Base-by-base conservation (phyloP, 2,888 invertebrate species). In the Patella ulyssiponensis region DNA sequence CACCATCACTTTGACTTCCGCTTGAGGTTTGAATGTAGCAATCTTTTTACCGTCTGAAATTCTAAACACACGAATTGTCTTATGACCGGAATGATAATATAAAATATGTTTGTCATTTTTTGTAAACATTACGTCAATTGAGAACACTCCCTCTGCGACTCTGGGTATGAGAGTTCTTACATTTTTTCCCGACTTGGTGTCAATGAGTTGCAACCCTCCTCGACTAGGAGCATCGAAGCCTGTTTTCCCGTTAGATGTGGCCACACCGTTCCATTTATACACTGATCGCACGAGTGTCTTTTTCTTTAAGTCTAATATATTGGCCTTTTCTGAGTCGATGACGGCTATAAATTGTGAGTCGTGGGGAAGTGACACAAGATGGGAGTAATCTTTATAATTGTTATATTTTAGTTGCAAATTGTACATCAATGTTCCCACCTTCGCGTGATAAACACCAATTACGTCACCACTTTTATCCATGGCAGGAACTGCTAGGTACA, bases 31-130 rank as follows among this genome's bases (percentile, higher is more conserved):
- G 84, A 87, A 98, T 91, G 98, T 98, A 0, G 98, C 98, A 83
- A 99, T 95, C 93, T 96, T 95, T 90, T 95, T 94, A 0, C 97
- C 97, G 89, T 99, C 98, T 0, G 94, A 92, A 15, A 97, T 95
- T 86, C 97, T 95, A 91, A 98, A 98, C 0, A 98, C 96, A 79
- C 98, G 94, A 76, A 99, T 93, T 0, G 98, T 98, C 92, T 98
- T 97, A 87, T 96, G 94, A 0, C 98, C 98, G 84, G 97, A 98
- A 90, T 99, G 98, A 89, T 99, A 99, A 90, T 99, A 99, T 74
- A 98, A 94, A 2, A 98, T 98, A 87, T 99, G 98, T 87, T 97
- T 95, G 86, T 98, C 97, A 2, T 95, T 97, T 82, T 96, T 95
- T 79, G 97, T 98, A 91, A 99, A 99, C 93, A 96, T 95, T 5